Conservation (phyloP, 2,797 vertebrate genomes). For the Todus mexicanus region DNA sequence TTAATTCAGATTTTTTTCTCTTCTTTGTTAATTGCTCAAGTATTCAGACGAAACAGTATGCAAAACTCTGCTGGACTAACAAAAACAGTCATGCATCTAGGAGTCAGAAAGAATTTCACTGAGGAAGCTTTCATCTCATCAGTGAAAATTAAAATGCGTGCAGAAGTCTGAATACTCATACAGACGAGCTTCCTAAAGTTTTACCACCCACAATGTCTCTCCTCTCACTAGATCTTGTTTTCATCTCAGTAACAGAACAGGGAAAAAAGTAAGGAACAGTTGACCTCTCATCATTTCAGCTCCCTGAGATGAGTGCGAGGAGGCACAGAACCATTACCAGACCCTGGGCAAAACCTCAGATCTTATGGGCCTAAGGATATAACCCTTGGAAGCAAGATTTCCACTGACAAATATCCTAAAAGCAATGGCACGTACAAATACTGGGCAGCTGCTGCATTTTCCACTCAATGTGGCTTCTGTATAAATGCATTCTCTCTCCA, state of each 20-base stretch:
- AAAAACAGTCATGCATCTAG: neutral
- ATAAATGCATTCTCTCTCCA: neutral
- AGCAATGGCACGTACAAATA: neutral
- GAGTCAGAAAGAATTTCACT: neutral
- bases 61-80: neutral
- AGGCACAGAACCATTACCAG: neutral
- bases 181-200: neutral
- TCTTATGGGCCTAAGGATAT: neutral
- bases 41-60: neutral
- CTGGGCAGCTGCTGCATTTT: neutral
- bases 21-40: neutral
- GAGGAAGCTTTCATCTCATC: neutral
- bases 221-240: neutral
- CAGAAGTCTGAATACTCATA: neutral
- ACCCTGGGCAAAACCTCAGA: neutral
- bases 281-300: neutral
- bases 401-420: neutral
- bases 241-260: neutral
- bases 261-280: neutral
- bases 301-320: fast-evolving
- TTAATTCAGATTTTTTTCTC: neutral
- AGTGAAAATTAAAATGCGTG: neutral
- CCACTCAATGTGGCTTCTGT: neutral
- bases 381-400: neutral
- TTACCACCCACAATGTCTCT: neutral